Evolutionary conservation across 2,113 vertebrate genomes (phyloP), one percentile per base, ranked within the genome.

Genomic region (Sporophila hypoxantha): DNA sequence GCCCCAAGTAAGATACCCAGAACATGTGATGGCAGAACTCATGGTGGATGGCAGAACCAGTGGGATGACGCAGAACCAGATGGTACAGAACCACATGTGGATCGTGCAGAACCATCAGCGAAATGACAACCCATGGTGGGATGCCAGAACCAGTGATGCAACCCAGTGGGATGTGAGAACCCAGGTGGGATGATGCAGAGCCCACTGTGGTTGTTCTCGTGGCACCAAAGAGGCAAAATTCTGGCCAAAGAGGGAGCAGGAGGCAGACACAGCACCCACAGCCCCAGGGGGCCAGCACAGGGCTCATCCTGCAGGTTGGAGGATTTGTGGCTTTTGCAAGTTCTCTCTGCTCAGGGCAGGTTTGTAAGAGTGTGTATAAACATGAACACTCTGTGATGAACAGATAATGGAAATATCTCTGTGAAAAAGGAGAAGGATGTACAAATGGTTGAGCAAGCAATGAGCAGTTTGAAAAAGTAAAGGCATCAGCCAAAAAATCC

Each of bases 381-480:
- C 25, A 62, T 29, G n/a, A 56, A 68, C 25, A 30, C 60, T 56
- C 67, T 26, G 39, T 71, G 76, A 62, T 69, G 39, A 94, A 88
- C 73, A 91, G 77, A 91, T 30, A 57, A 82, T 26, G 27, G 17
- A 46, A 93, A 46, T 42, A 53, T 53, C 74, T 85, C 27, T 27
- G 6, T 85, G 42, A 83, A 59, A 68, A 49, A 52, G 29, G 57
- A 39, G 67, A 59, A 59, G 25, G 81, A 47, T 20, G n/a, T 42
- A 89, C 76, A 76, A 92, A 75, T 42, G 71, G 26, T 79, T 94
- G 91, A 92, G 87, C 77, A 91, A 94, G 94, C 82, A 85, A 73
- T 4, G 5, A 87, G 30, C 36, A 73, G 29, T 88, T 92, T 82
- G 70, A 46, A 79, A 93, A 94, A 85, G 55, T 3, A 49, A 75